A percentile compares a stretch with the other conserved stretches of the same genome.
Evolutionary conservation across 1,140 invertebrate genomes (phyloP).

Genomic region (Frieseomelitta varia): DNA sequence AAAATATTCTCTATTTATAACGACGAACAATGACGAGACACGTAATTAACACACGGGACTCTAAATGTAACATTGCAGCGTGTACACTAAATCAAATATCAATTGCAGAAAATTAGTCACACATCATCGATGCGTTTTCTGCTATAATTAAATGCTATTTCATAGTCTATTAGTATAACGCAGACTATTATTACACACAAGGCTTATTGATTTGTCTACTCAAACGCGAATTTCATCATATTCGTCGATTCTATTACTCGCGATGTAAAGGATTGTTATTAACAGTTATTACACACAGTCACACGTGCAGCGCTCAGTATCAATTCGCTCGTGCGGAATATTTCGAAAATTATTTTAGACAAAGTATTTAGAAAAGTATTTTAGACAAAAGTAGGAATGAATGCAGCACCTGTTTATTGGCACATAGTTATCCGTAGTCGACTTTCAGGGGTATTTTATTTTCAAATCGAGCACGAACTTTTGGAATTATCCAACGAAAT

Average conservation of each 20-base stretch:
- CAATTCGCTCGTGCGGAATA: no score
- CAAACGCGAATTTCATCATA: neutral
- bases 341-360: no score
- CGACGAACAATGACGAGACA: neutral
- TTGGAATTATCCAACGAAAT: no score
- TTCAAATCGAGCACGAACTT: no score
- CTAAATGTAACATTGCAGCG: neutral
- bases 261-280: neutral
- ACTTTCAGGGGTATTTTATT: no score
- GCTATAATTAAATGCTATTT: neutral
- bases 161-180: neutral
- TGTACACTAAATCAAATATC: neutral
- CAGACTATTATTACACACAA: neutral
- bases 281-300: neutral
- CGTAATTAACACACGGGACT: neutral
- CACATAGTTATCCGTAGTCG: no score
- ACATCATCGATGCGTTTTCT: neutral
- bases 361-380: no score
- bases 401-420: no score
- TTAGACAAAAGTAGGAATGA: no score
- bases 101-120: neutral
- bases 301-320: no score
- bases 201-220: neutral
- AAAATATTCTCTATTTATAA: neutral
- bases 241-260: neutral